Conservation (phyloP, 2,888 invertebrate genomes). For the Epistrophella euchroma region DNA sequence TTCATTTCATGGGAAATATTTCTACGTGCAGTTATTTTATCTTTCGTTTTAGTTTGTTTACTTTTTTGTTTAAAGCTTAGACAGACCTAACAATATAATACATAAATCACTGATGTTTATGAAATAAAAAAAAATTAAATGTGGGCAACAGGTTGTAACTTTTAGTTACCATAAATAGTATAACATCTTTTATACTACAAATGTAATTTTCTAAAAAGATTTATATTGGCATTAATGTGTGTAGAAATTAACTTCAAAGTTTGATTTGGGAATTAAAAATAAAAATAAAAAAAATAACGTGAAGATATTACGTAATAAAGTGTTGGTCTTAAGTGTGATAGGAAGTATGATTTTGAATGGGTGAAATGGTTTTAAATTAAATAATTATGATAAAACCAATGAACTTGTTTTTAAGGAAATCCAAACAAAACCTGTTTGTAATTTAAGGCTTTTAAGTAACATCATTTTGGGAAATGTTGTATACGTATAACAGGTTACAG, state of each 20-base stretch:
- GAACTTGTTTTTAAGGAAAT: not conserved
- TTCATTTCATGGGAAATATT: slow-evolving; percentile 60
- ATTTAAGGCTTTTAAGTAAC: too few relatives aligned
- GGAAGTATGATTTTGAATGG: not conserved
- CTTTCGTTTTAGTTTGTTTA: not conserved
- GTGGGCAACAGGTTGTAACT: slow-evolving; percentile 47
- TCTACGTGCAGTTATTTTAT: slow-evolving; percentile 8
- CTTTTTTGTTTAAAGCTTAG: slow-evolving; percentile 7
- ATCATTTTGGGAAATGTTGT: too few relatives aligned
- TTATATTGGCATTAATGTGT: slow-evolving; percentile 23
- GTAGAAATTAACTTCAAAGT: not conserved
- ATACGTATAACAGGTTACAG: too few relatives aligned
- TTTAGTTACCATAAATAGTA: slow-evolving; percentile 30
- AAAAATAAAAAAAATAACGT: not conserved
- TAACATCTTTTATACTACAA: not conserved
- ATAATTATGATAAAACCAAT: not conserved
- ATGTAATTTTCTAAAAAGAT: not conserved
- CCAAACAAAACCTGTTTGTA: not conserved
- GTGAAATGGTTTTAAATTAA: not conserved
- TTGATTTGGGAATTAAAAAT: not conserved
- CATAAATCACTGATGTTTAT: slow-evolving; percentile 50
- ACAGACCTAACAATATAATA: slow-evolving; percentile 63
- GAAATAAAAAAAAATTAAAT: not conserved
- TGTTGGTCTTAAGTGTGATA: slow-evolving; percentile 5
- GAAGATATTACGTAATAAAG: not conserved